These are phyloP conservation scores for Chinchilla lanigera DNA, from an alignment of 2,113 vertebrate genomes.

Conservation along the genomic window DNA sequence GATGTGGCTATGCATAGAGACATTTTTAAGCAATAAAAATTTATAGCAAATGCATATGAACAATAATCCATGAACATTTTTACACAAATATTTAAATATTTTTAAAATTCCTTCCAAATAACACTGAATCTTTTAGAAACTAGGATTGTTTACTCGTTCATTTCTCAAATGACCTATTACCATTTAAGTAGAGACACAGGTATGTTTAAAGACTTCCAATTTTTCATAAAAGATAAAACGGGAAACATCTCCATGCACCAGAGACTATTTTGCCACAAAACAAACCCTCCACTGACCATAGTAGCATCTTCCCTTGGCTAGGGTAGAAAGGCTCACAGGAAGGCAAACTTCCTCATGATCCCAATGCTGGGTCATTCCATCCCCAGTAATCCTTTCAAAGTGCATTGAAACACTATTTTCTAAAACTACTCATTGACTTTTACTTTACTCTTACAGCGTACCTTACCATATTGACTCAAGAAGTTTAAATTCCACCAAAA, in stretches of 20 bases:
- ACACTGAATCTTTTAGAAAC: not conserved
- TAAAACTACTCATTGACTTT: not conserved
- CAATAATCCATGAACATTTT: not conserved
- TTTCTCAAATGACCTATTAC: not conserved
- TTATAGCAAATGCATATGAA: not conserved
- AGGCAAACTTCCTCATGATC: not conserved
- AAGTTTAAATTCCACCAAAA: not conserved
- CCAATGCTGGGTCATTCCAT: not conserved
- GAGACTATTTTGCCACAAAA: conserved; percentile 1
- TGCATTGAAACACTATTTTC: not conserved
- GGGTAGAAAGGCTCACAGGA: not conserved
- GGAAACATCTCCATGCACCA: not conserved
- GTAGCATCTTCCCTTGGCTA: not conserved
- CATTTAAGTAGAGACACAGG: not conserved
- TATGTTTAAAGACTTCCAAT: not conserved
- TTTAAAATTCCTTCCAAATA: not conserved
- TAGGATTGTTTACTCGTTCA: not conserved
- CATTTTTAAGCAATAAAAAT: not conserved
- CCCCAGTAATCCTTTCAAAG: not conserved
- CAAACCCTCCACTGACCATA: not conserved
- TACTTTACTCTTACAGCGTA: not conserved
- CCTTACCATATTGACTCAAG: not conserved
- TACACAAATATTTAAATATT: not conserved
- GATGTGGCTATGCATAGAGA: not conserved
- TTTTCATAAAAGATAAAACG: not conserved